phyloP scores from a whole-genome alignment of 2,888 invertebrate species.

The Clepsis dumicolana region DNA sequence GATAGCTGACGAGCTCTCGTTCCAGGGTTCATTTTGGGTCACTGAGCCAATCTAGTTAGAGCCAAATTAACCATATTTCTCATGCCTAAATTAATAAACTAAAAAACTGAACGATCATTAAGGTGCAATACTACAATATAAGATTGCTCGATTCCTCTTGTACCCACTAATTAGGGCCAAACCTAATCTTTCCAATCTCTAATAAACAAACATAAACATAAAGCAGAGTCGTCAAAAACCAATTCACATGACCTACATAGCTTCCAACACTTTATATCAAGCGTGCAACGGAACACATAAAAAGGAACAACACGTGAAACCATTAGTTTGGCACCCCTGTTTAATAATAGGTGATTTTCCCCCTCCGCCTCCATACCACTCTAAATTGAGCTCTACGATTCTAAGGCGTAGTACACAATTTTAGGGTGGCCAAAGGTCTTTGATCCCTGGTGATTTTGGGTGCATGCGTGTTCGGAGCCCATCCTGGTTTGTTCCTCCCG shows the following conservation, averaged over 20 bases:
- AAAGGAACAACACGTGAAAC: constrained; percentile 79
- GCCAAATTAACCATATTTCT: too few relatives aligned
- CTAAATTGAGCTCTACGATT: constrained; percentile 56
- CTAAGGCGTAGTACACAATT: constrained; percentile 30
- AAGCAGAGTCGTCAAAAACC: constrained; percentile 44
- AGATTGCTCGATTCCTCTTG: neutral
- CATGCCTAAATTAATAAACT: too few relatives aligned
- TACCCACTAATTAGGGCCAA: constrained; percentile 1
- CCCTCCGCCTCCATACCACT: constrained; percentile 67
- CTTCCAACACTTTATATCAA: constrained; percentile 73
- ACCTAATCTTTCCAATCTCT: constrained; percentile 31
- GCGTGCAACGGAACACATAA: constrained; percentile 77
- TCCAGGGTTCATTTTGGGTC: too few relatives aligned
- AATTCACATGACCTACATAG: constrained; percentile 57
- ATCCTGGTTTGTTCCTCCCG: constrained; percentile 74
- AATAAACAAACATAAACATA: constrained; percentile 44
- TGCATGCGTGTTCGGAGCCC: constrained; percentile 75
- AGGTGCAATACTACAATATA: neutral
- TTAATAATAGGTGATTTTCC: constrained; percentile 82
- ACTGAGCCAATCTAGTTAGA: too few relatives aligned
- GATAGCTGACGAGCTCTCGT: too few relatives aligned
- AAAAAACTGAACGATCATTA: neutral
- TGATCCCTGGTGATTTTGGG: constrained; percentile 54
- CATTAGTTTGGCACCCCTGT: constrained; percentile 82
- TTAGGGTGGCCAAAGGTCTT: constrained; percentile 51